phyloP scores from a whole-genome alignment of 2,113 vertebrate species.

The Lanius ludovicianus region DNA sequence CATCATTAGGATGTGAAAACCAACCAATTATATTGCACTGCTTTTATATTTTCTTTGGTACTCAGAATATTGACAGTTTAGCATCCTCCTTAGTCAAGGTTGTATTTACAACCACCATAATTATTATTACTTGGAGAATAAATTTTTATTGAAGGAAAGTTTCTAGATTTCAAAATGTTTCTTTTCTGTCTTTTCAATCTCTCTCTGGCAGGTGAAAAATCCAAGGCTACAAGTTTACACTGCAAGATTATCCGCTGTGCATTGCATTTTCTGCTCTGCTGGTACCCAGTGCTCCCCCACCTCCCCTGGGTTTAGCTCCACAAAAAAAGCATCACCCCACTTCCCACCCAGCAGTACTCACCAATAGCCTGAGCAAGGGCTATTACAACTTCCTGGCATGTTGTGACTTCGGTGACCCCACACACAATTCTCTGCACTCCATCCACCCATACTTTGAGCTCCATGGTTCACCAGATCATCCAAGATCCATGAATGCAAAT shows the following conservation, averaged over 20 bases:
- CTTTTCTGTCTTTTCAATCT: not conserved
- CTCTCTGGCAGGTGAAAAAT: not conserved
- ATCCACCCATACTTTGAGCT: slow-evolving; percentile 99
- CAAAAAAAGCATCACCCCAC: not conserved
- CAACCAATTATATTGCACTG: not conserved
- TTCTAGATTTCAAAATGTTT: not conserved
- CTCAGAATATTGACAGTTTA: not conserved
- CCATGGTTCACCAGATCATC: slow-evolving; percentile 82
- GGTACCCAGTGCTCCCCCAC: not conserved
- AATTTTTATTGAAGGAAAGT: not conserved
- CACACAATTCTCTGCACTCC: slow-evolving; percentile 97
- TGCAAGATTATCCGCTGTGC: not conserved
- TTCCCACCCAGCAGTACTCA: slow-evolving; percentile 61
- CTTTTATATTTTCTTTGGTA: not conserved
- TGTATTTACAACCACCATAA: not conserved
- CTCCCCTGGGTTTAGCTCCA: not conserved
- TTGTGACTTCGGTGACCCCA: slow-evolving; percentile 95
- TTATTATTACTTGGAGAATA: not conserved
- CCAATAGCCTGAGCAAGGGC: slow-evolving; percentile 97
- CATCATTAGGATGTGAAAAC: not conserved
- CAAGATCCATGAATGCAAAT: slow-evolving; percentile 54
- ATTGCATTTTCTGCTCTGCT: not conserved
- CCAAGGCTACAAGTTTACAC: not conserved
- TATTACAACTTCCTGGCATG: slow-evolving; percentile 99
- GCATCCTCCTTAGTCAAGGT: not conserved